Base-by-base conservation (phyloP, 2,888 invertebrate species). In the Drosophila falleni region DNA sequence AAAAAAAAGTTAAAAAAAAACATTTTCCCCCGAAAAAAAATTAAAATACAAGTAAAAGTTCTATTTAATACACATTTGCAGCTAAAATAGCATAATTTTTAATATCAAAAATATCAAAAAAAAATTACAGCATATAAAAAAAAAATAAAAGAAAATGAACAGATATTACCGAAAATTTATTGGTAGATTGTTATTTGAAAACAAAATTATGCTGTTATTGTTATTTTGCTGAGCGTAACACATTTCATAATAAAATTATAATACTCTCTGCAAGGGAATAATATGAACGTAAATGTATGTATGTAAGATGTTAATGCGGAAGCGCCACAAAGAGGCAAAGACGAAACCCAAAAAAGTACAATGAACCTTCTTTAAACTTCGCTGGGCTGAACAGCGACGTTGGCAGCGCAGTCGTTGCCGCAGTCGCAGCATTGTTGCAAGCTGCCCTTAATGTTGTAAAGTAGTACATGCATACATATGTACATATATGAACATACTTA, bases 301-400 rank as follows among this genome's bases (percentile, higher is more conserved):
- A 9, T 49, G 51, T 58, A 70, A 72, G 63, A 66, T 56, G 67
- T 62, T 77, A 50, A 71, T 47, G 62, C 58, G 58, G 61, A 56
- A 55, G 62, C 31, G 58, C 58, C 54, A 65, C 54, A 51, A 46
- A 60, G 63, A 50, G 69, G 62, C 63, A 53, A 56, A 68, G 58
- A 64, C 41, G 41, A 72, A 66, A 73, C 72, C 87, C 87, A 68
- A 84, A 85, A 79, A 85, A 85, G 83, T 84, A 77, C 83, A 84
- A 77, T 84, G 83, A 84, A 84, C 83, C 74, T 80, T 80, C 79
- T 74, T 74, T n/a, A 64, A 78, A 73, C 73, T 72, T 75, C 56
- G 54, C 49, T 61, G 75, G 35, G 59, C 31, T 42, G 55, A 3
- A 53, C 71, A 66, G 78, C 49, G 63, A 60, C 56, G 76, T 33